phyloP scores from a whole-genome alignment of 2,113 vertebrate genomes.

The human region DNA sequence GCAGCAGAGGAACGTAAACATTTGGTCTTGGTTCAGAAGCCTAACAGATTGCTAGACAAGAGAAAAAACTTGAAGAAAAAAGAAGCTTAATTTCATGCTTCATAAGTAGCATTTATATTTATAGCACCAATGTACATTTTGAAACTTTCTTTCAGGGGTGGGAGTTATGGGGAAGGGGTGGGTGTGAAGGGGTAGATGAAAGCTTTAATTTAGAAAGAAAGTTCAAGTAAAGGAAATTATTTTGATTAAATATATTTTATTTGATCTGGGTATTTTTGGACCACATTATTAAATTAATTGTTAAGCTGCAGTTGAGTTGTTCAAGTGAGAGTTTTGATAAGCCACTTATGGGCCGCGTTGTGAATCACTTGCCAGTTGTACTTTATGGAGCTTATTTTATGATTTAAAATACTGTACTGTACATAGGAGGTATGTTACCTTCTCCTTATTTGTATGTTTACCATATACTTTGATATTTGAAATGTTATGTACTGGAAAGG shows the following conservation, averaged over 20 bases:
- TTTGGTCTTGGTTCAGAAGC: constrained; percentile 70
- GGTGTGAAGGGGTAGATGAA: constrained; percentile 76
- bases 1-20: constrained; percentile 71
- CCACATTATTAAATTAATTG: constrained; percentile 85
- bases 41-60: constrained; percentile 80
- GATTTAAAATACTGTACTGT: constrained; percentile 94
- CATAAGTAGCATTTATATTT: constrained; percentile 87
- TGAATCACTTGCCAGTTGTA: constrained; percentile 87
- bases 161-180: constrained; percentile 47
- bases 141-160: constrained; percentile 76
- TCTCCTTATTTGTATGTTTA: constrained; percentile 94
- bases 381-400: constrained; percentile 88
- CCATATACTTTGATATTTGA: constrained; percentile 97
- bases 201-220: constrained; percentile 89
- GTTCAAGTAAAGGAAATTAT: constrained; percentile 86
- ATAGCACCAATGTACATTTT: constrained; percentile 86
- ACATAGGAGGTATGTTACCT: constrained; percentile 89
- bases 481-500: constrained; percentile 94
- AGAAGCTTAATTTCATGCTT: constrained; percentile 83
- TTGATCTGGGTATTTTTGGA: constrained; percentile 90
- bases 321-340: constrained; percentile 83
- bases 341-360: constrained; percentile 81
- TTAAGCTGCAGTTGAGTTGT: constrained; percentile 81
- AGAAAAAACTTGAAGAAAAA: constrained; percentile 84
- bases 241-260: constrained; percentile 90